A percentile compares a stretch with the other conserved stretches of the same genome.
Evolutionary conservation across 2,888 invertebrate species (phyloP).

Genomic region (Papilio elwesi): DNA sequence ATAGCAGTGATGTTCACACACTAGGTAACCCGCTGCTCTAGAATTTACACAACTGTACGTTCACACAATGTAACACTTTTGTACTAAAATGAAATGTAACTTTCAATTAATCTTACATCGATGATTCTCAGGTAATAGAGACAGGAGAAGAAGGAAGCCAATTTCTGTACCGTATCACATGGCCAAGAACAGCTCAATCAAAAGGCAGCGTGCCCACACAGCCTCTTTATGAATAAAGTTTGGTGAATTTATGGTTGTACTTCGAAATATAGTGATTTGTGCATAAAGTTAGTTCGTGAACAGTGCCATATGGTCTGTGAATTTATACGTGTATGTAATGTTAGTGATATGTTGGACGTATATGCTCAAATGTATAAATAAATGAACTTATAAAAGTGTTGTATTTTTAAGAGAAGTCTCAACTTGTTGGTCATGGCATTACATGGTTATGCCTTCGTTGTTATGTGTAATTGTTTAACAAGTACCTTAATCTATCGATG

Average conservation of each 20-base stretch:
- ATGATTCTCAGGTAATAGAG: constrained; percentile 76
- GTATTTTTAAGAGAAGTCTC: background rate
- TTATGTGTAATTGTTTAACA: too few species aligned
- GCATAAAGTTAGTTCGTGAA: background rate
- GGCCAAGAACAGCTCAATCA: constrained; percentile 75
- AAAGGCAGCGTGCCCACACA: constrained; percentile 60
- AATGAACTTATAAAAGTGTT: background rate
- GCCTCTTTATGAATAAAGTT: constrained; percentile 73
- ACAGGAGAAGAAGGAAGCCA: constrained; percentile 85
- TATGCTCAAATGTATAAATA: background rate
- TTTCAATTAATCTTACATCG: background rate
- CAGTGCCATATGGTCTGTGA: background rate
- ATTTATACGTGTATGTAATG: background rate
- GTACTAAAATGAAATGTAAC: too few species aligned
- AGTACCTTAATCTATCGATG: too few species aligned
- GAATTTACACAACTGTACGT: too few species aligned
- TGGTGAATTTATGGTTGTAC: background rate
- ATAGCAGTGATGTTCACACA: too few species aligned
- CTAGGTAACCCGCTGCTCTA: too few species aligned
- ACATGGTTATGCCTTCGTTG: too few species aligned
- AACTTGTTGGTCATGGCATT: too few species aligned
- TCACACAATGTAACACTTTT: too few species aligned
- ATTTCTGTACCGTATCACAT: constrained; percentile 85
- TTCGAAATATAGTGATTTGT: background rate
- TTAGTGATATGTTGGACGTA: background rate